Evolutionary conservation across 2,113 vertebrate genomes (phyloP), one percentile per base, ranked within the genome.

Genomic region (Halcyon malimbica): DNA sequence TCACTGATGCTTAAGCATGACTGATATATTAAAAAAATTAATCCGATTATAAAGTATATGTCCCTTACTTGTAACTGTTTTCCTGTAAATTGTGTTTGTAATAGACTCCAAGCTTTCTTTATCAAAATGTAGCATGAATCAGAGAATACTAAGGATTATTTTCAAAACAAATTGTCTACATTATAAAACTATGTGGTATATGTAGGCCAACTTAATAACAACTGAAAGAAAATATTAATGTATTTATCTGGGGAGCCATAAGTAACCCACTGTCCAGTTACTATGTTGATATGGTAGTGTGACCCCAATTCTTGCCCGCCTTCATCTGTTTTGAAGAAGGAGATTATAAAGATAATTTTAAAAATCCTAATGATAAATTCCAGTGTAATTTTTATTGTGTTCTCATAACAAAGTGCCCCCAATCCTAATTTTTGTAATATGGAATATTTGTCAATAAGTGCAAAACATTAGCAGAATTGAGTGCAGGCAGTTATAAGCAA

Each of bases 171-270:
- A 19, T 60, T 64, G 4, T 26, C n/a, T 29, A 1, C 2, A 0
- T 78, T 78, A 2, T 17, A 28, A 37, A 11, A n/a, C 13, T 59
- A 4, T 16, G 11, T 10, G n/a, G 17, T 75, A 25, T 4, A 6
- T 7, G 33, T 16, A 56, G 39, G 20, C 23, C 11, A 28, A 11
- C 18, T 51, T 68, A 46, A 11, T 56, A 80, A 64, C 88, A 59
- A 50, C 10, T 26, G 25, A n/a, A 56, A 39, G 18, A 83, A 88
- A 86, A 79, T 23, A 23, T 9, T 70, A 1, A 33, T 65, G 9
- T 50, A 0, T 74, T 39, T 28, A 24, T 41, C 50, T 65, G 7
- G 33, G 33, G 29, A 67, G 9, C 1, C 0, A 35, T 35, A 42
- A 7, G 23, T 33, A 56, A 44, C 26, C 18, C 3, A 0, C 18